These are phyloP conservation scores for Temnothorax rugatulus DNA, from an alignment of 2,888 invertebrate genomes.

Conservation along the genomic window DNA sequence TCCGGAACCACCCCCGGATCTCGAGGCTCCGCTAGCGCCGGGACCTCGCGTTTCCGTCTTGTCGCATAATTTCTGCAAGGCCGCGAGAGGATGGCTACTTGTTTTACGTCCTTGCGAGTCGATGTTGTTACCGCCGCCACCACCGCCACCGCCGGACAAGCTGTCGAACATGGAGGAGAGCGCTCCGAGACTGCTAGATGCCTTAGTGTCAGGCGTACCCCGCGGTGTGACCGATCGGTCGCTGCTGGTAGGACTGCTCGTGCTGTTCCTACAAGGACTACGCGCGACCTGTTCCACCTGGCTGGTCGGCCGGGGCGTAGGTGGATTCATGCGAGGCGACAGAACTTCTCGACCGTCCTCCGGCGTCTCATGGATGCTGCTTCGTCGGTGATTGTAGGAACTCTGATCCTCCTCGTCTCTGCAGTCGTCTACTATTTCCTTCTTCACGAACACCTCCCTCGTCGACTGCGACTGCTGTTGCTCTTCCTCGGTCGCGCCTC, in stretches of 20 bases:
- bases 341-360: slow-evolving; percentile 84
- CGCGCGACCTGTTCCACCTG: slow-evolving; percentile 86
- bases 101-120: slow-evolving; percentile 89
- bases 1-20: slow-evolving; percentile 79
- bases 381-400: slow-evolving; percentile 80
- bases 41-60: slow-evolving; percentile 94
- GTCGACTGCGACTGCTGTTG: slow-evolving; percentile 81
- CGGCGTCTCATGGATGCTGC: slow-evolving; percentile 82
- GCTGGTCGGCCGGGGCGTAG: slow-evolving; percentile 87
- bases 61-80: slow-evolving; percentile 97
- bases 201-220: slow-evolving; percentile 88
- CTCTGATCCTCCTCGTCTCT: slow-evolving; percentile 86
- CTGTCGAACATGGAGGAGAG: slow-evolving; percentile 97
- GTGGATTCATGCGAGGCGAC: slow-evolving; percentile 84
- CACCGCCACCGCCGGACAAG: slow-evolving; percentile 88
- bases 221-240: slow-evolving; percentile 93
- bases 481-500: slow-evolving; percentile 85
- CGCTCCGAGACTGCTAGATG: slow-evolving; percentile 91
- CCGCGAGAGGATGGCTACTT: slow-evolving; percentile 96
- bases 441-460: slow-evolving; percentile 88
- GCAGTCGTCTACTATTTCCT: slow-evolving; percentile 88
- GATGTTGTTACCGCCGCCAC: slow-evolving; percentile 80
- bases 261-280: slow-evolving; percentile 89
- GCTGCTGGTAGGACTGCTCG: slow-evolving; percentile 91
- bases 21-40: slow-evolving; percentile 70